Evolutionary conservation across 2,888 invertebrate species (phyloP).

Genomic region (Schizotus pectinicornis): DNA sequence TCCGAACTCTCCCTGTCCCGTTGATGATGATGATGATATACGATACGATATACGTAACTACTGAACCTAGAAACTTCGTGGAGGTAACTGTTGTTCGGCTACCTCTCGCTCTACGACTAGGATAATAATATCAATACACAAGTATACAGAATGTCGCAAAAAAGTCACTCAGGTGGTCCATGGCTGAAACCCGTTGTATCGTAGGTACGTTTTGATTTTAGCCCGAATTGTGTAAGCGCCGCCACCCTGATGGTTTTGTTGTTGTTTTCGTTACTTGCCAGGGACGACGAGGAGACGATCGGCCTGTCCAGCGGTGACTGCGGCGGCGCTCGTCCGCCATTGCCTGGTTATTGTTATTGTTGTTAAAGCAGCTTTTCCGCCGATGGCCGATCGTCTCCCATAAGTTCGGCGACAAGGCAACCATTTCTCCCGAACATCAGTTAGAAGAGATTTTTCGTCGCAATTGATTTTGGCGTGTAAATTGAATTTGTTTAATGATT

Average conservation of each 20-base stretch:
- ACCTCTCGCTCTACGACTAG: constrained; percentile 40
- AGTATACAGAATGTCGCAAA: constrained; percentile 61
- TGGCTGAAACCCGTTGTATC: constrained; percentile 46
- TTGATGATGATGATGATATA: constrained; percentile 45
- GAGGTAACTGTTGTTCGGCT: constrained; percentile 12
- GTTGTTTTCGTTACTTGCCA: constrained; percentile 41
- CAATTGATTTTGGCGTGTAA: too few relatives aligned
- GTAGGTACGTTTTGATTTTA: constrained; percentile 2
- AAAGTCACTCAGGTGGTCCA: constrained; percentile 58
- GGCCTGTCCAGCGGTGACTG: too few relatives aligned
- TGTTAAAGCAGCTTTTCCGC: constrained; percentile 30
- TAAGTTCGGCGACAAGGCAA: constrained; percentile 22
- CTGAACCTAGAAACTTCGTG: constrained; percentile 48
- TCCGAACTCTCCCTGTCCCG: constrained; percentile 48
- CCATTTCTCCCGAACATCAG: constrained; percentile 26
- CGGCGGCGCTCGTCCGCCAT: constrained; percentile 2
- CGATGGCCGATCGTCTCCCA: constrained; percentile 14
- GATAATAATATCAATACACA: constrained; percentile 53
- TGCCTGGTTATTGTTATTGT: constrained; percentile 44
- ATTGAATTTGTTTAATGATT: neutral
- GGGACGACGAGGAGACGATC: constrained; percentile 12
- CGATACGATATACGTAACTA: constrained; percentile 60
- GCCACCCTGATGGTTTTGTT: constrained; percentile 40
- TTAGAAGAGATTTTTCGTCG: constrained; percentile 4
- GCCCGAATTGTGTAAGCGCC: neutral